A percentile compares a stretch with the other conserved stretches of the same genome.
Evolutionary conservation across 2,797 vertebrate genomes (phyloP).

Genomic region (Spheniscus humboldti): DNA sequence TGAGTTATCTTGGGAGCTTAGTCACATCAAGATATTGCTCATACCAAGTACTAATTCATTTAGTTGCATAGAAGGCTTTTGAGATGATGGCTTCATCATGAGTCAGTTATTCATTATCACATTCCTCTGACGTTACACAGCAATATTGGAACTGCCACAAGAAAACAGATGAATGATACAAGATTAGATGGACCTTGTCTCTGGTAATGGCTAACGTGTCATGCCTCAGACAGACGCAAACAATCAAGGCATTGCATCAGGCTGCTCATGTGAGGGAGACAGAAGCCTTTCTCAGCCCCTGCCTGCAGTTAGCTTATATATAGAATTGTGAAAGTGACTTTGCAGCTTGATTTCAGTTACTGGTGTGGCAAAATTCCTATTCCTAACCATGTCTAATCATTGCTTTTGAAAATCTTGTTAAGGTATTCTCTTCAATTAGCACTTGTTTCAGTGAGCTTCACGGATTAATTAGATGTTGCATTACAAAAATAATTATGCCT

Average conservation of each 20-base stretch:
- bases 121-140: slow-evolving; percentile 29
- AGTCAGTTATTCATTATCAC: slow-evolving; percentile 54
- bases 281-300: neutral
- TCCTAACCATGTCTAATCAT: slow-evolving; percentile 16
- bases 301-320: neutral
- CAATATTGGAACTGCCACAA: slow-evolving; percentile 22
- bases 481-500: slow-evolving; percentile 63
- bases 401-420: slow-evolving; percentile 51
- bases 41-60: slow-evolving; percentile 42
- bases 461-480: slow-evolving; percentile 56
- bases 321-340: slow-evolving; percentile 23
- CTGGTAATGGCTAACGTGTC: neutral
- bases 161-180: slow-evolving; percentile 4
- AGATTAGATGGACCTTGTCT: slow-evolving; percentile 36
- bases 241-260: neutral
- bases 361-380: neutral
- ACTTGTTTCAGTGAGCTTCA: slow-evolving; percentile 48
- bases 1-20: slow-evolving; percentile 45
- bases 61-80: slow-evolving; percentile 31
- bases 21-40: slow-evolving; percentile 48
- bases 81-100: slow-evolving; percentile 60
- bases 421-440: slow-evolving; percentile 59
- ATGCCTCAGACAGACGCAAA: neutral
- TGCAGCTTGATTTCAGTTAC: slow-evolving; percentile 26
- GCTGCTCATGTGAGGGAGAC: neutral